A percentile compares a stretch with the other conserved stretches of the same genome.
These are phyloP conservation scores for Phaedon cochleariae DNA, from an alignment of 2,888 invertebrate species.

Conservation along the genomic window DNA sequence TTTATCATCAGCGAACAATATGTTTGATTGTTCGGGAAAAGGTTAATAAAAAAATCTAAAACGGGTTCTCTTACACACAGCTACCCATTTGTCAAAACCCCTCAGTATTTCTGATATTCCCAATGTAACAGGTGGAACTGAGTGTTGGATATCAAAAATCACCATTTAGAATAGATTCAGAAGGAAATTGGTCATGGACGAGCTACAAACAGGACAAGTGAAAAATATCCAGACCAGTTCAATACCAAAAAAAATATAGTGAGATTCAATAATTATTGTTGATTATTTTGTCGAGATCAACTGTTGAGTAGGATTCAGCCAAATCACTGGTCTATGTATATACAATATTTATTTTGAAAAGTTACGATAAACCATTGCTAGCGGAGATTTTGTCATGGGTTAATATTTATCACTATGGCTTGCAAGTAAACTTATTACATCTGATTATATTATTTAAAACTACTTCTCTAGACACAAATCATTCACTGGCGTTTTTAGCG, in stretches of 20 bases:
- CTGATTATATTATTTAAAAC: conserved; percentile 59
- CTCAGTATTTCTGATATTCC: not conserved
- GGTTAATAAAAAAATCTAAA: too few species aligned
- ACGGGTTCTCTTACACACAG: too few species aligned
- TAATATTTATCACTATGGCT: conserved; percentile 57
- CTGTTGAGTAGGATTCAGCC: conserved; percentile 25
- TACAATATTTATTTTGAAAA: conserved; percentile 15
- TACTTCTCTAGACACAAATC: conserved; percentile 60
- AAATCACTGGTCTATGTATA: conserved; percentile 28
- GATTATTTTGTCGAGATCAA: conserved; percentile 17
- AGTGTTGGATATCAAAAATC: not conserved
- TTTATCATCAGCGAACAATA: too few species aligned
- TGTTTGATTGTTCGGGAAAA: too few species aligned
- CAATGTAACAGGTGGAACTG: too few species aligned
- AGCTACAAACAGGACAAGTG: conserved; percentile 15
- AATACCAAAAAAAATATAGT: conserved; percentile 1
- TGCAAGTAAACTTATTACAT: conserved; percentile 58
- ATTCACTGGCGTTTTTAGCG: conserved; percentile 53
- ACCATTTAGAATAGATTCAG: too few species aligned
- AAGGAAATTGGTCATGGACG: not conserved
- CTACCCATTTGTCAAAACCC: not conserved
- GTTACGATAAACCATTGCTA: conserved; percentile 29
- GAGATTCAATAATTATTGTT: conserved; percentile 10
- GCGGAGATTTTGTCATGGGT: conserved; percentile 45
- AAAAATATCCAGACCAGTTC: conserved; percentile 15